Evolutionary conservation across 2,113 vertebrate genomes (phyloP), one percentile per base, ranked within the genome.

Genomic region (Vanacampus margaritifer): DNA sequence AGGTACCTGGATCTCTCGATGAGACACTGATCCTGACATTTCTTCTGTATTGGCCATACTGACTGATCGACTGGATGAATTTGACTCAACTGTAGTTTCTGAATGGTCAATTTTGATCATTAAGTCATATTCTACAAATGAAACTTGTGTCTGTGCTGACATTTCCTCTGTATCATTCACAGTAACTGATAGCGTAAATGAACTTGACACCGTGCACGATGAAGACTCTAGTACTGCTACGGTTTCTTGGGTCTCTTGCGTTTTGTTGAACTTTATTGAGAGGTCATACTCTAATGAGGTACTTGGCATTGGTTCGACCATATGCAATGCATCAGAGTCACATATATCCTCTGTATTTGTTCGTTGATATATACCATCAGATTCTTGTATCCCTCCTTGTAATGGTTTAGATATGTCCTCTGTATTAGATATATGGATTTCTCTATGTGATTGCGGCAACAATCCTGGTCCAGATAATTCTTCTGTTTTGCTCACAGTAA

Each of bases 401-500:
- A 41, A 9, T 43, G n/a, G 60, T 62, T 24, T 24, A 4, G 37
- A 24, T 24, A 43, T 26, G 13, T 62, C 37, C 37, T 24, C 13
- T 4, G 39, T 24, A 17, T 62, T 43, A 17, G 39, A 26, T 26
- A 41, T 6, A 21, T 62, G 21, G 39, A 26, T 43, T 19, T 62
- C 23, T 43, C 59, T 21, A 23, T 62, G 13, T 26, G 39, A 45
- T 43, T 43, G 60, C 21, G 21, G 59, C 37, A 43, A 62, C 6
- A 14, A 39, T 4, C 21, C n/a, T 26, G 39, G 14, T 45, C 39
- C 23, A 5, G 60, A 43, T 41, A 61, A 39, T 61, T 39, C 58
- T 43, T 62, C 60, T 26, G 60, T 62, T 43, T 62, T 62, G 60
- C 39, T 62, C n/a, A 62, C 39, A 62, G 8, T 24, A 43, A 62